Evolutionary conservation across 2,888 invertebrate genomes (phyloP).

Genomic region (Cephus spinipes): DNA sequence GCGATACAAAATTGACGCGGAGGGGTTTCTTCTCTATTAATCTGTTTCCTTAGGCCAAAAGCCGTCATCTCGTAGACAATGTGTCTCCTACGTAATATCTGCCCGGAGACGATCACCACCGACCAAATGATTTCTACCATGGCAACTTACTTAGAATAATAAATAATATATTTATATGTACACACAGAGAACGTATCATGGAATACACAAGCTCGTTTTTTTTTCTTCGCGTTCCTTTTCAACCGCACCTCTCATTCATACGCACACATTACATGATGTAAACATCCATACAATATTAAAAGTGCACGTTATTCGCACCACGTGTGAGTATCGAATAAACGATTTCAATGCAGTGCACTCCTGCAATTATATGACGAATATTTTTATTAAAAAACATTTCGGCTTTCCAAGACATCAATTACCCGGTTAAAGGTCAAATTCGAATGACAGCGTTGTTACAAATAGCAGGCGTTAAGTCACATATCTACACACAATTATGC

Average conservation of each 20-base stretch:
- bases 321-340: neutral
- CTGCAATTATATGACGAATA: neutral
- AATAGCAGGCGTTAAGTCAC: neutral
- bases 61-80: conserved; percentile 27
- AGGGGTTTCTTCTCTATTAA: conserved; percentile 37
- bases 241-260: neutral
- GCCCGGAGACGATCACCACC: conserved; percentile 31
- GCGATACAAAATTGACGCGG: conserved; percentile 56
- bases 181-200: neutral
- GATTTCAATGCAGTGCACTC: neutral
- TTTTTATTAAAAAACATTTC: neutral
- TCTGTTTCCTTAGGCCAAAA: conserved; percentile 41
- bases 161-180: conserved; percentile 2
- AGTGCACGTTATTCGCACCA: neutral
- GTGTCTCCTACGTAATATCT: conserved; percentile 15
- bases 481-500: neutral
- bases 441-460: no score
- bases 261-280: neutral
- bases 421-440: neutral
- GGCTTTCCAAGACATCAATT: neutral
- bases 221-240: neutral
- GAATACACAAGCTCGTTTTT: neutral
- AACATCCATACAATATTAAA: neutral
- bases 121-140: conserved; percentile 25
- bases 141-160: conserved; percentile 14